These are phyloP conservation scores for Poeciliopsis prolifica DNA, from an alignment of 2,113 vertebrate species.

Conservation along the genomic window DNA sequence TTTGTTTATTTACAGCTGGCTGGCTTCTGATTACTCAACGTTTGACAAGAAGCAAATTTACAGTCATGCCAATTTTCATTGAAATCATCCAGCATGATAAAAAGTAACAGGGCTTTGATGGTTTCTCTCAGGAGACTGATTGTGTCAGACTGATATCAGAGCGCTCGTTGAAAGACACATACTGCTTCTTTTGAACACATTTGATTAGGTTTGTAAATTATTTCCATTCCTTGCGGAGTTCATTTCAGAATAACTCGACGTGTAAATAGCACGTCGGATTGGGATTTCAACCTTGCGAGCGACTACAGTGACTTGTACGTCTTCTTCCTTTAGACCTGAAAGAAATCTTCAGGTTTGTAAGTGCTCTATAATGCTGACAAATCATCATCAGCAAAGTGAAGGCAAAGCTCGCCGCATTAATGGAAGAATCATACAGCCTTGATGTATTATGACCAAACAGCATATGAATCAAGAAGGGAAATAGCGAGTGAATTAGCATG, in stretches of 20 bases:
- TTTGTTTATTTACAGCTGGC: conserved; percentile 74
- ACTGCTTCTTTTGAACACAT: conserved; percentile 65
- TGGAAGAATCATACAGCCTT: conserved; percentile 68
- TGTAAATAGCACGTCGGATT: conserved; percentile 37
- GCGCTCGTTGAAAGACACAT: conserved; percentile 62
- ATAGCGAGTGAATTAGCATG: conserved; percentile 73
- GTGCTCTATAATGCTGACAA: conserved; percentile 52
- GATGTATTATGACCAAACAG: conserved; percentile 70
- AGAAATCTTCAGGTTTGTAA: conserved; percentile 39
- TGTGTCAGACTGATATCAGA: conserved; percentile 65
- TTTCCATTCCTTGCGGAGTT: conserved; percentile 51
- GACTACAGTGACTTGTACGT: conserved; percentile 24
- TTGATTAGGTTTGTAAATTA: conserved; percentile 71
- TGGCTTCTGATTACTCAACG: conserved; percentile 74
- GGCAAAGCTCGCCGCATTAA: conserved; percentile 54
- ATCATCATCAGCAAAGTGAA: conserved; percentile 48
- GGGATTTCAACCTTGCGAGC: conserved; percentile 30
- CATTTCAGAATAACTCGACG: conserved; percentile 44
- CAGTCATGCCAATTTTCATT: conserved; percentile 70
- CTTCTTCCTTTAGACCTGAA: conserved; percentile 38
- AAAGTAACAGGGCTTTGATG: conserved; percentile 70
- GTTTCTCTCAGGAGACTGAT: conserved; percentile 71
- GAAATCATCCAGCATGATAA: conserved; percentile 60
- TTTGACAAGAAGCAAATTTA: conserved; percentile 77
- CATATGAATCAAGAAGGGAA: conserved; percentile 71